Conservation (phyloP, 2,113 vertebrate species). For the Bucco capensis region DNA sequence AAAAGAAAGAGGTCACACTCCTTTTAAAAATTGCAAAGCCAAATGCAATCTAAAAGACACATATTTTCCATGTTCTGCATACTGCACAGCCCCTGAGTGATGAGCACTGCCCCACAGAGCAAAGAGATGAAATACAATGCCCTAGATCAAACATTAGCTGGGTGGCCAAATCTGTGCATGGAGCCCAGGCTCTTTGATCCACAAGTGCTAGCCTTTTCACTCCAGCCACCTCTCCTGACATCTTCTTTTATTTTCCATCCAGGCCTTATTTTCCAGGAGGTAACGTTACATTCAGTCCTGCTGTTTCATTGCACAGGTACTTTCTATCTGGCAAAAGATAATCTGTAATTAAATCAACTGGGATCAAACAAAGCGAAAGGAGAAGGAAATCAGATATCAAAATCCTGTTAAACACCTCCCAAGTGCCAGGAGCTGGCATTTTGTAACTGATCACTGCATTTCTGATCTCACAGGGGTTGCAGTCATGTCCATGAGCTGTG, state of each 20-base stretch:
- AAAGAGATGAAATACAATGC: neutral
- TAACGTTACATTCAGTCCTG: neutral
- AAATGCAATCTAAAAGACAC: neutral
- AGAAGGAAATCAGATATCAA: slow-evolving; percentile 22
- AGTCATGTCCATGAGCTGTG: neutral
- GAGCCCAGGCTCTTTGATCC: neutral
- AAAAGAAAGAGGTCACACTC: neutral
- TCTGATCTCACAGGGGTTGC: neutral
- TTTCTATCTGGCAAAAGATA: neutral
- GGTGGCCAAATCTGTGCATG: neutral
- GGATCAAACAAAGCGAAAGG: neutral
- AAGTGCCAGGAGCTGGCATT: neutral
- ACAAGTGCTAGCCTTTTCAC: neutral
- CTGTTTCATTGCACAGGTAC: neutral
- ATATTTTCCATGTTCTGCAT: neutral
- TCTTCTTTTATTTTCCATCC: neutral
- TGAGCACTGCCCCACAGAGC: neutral
- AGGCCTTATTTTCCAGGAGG: neutral
- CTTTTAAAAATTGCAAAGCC: neutral
- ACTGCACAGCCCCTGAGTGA: neutral
- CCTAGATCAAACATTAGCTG: neutral
- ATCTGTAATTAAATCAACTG: neutral
- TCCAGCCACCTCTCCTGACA: neutral
- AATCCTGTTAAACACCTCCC: neutral
- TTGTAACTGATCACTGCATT: neutral